Evolutionary conservation across 2,113 vertebrate species (phyloP), one percentile per base, ranked within the genome.

Genomic region (Accipiter cooperii): DNA sequence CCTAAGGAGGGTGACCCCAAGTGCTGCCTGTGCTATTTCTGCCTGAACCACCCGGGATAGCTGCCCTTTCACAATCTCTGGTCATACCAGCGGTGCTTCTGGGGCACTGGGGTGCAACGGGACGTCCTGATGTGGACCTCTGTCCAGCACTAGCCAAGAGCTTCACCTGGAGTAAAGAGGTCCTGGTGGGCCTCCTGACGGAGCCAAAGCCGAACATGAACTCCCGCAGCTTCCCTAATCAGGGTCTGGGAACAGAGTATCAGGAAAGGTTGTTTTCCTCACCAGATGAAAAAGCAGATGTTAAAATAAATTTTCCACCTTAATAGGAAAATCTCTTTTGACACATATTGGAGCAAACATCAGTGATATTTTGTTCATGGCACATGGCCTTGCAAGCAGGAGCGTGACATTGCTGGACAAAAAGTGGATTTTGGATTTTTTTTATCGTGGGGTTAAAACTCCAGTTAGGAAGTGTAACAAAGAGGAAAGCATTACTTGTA

Each of bases 41-140:
- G 55, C 60, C 57, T 46, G 54, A 24, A 65, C 51, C 26, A 14
- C 64, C 68, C 46, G 47, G 24, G 13, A 52, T 25, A 69, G 31
- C 26, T 77, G 28, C 17, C 29, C 21, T 31, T 34, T 42, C 5
- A 9, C 42, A 55, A 2, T 66, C 47, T 63, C 14, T 34, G 18
- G 12, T 60, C 42, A 7, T 47, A 29, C 38, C 44, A 58, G 38
- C 19, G 3, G 6, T 85, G 28, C 19, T 52, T 12, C 21, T 71
- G 70, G 16, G 33, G 21, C 3, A 10, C 2, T 2, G 0, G 17
- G 3, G 12, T 54, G 40, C 65, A 54, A 0, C 3, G 4, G 31
- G 14, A 7, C 33, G 16, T 66, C 25, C 47, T 1, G 1, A 21
- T 3, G 3, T 20, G 15, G 47, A 46, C 9, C 6, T 66, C 25